Evolutionary conservation across 2,113 vertebrate species (phyloP).

Genomic region (Balaeniceps rex): DNA sequence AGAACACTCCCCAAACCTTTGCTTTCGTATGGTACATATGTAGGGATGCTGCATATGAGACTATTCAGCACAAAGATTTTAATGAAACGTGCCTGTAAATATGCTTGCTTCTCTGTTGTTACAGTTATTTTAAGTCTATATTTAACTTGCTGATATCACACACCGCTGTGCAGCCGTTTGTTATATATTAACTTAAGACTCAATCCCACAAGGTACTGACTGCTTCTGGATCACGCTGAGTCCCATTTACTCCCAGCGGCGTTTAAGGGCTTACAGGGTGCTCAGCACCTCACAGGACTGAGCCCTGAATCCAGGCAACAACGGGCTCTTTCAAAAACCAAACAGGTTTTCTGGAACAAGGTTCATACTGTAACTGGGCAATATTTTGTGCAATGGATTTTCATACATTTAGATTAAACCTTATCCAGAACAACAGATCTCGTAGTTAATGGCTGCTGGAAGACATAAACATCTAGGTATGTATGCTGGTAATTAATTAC

Average conservation of each 20-base stretch:
- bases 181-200: conserved; percentile 74
- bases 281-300: background rate
- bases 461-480: background rate
- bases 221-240: background rate
- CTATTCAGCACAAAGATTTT: background rate
- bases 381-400: conserved; percentile 19
- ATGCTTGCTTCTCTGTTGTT: background rate
- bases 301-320: background rate
- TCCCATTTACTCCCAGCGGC: background rate
- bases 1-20: background rate
- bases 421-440: background rate
- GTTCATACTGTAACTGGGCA: conserved; percentile 15
- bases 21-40: background rate
- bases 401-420: conserved; percentile 10
- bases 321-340: background rate
- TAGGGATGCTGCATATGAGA: background rate
- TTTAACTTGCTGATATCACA: conserved; percentile 66
- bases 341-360: conserved; percentile 44
- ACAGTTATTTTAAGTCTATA: conserved; percentile 47
- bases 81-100: background rate
- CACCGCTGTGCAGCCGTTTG: conserved; percentile 20
- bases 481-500: background rate
- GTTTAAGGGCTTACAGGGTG: background rate
- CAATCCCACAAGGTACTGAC: background rate
- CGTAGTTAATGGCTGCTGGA: background rate